These are phyloP conservation scores for Etheostoma perlongum DNA, from an alignment of 2,797 vertebrate genomes.

Conservation along the genomic window DNA sequence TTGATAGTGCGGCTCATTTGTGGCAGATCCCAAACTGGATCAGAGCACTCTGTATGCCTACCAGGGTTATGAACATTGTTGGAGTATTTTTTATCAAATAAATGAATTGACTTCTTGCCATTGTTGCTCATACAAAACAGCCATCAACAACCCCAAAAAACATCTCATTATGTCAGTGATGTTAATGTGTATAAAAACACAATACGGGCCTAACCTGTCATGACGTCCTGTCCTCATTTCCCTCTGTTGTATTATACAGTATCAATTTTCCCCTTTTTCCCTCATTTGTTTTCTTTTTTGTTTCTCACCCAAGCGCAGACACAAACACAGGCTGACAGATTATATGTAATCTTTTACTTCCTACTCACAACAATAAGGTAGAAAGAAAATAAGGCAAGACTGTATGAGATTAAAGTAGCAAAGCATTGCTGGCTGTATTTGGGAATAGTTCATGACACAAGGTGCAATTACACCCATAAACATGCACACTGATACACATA, in stretches of 20 bases:
- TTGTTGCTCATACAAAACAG: conserved; percentile 32
- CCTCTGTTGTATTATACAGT: conserved; percentile 38
- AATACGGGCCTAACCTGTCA: conserved; percentile 2
- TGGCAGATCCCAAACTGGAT: conserved; percentile 45
- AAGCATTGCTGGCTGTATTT: conserved; percentile 37
- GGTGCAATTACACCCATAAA: conserved; percentile 51
- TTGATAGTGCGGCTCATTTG: conserved; percentile 32
- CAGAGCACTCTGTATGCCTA: conserved; percentile 46
- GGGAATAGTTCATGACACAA: conserved; percentile 58
- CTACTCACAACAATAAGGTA: conserved; percentile 55
- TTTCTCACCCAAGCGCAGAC: conserved; percentile 37
- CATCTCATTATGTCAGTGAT: conserved; percentile 23
- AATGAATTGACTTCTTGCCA: conserved; percentile 57
- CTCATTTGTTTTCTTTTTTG: conserved; percentile 49
- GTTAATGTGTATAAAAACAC: conserved; percentile 38
- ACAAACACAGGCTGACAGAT: conserved; percentile 45
- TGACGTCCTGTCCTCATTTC: conserved; percentile 20
- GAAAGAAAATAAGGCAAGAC: conserved; percentile 46
- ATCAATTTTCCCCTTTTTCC: conserved; percentile 38
- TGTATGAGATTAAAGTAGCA: conserved; percentile 43
- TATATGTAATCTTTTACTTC: conserved; percentile 65
- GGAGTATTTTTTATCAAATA: conserved; percentile 64
- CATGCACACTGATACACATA: conserved; percentile 37
- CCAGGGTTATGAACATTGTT: conserved; percentile 61
- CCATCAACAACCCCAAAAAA: conserved; percentile 25